These are phyloP conservation scores for Meriones unguiculatus DNA, from an alignment of 2,113 vertebrate genomes.

Conservation along the genomic window DNA sequence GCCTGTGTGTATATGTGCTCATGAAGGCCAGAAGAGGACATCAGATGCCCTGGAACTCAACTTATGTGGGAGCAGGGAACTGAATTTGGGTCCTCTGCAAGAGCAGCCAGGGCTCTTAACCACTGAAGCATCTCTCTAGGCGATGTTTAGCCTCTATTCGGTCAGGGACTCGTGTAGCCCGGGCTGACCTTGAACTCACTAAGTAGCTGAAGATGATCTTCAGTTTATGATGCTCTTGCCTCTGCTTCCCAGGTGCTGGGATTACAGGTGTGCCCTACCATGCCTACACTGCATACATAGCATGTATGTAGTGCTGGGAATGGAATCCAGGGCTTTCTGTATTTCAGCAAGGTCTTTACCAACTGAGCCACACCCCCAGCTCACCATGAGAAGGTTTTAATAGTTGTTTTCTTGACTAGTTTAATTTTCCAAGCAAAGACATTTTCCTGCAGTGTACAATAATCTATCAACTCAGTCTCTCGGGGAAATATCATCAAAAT, in stretches of 20 bases:
- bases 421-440: conserved; percentile 44
- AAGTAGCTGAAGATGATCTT: neutral
- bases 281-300: too few relatives aligned
- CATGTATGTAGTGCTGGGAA: neutral
- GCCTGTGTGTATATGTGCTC: neutral
- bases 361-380: neutral
- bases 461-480: neutral
- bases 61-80: neutral
- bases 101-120: neutral
- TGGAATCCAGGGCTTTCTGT: too few relatives aligned
- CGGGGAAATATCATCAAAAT: conserved; percentile 44
- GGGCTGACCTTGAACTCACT: neutral
- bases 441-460: neutral
- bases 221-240: neutral
- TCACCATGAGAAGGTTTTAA: neutral
- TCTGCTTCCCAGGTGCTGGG: neutral
- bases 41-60: neutral
- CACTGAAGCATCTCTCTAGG: neutral
- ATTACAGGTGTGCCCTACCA: neutral
- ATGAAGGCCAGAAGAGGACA: neutral
- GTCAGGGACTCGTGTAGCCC: neutral
- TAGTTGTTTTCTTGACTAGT: conserved; percentile 46
- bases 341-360: neutral
- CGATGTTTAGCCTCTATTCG: neutral
- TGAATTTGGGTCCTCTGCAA: neutral